These are phyloP conservation scores for Drosophila fuyamai DNA, from an alignment of 1,140 invertebrate genomes.

Conservation along the genomic window DNA sequence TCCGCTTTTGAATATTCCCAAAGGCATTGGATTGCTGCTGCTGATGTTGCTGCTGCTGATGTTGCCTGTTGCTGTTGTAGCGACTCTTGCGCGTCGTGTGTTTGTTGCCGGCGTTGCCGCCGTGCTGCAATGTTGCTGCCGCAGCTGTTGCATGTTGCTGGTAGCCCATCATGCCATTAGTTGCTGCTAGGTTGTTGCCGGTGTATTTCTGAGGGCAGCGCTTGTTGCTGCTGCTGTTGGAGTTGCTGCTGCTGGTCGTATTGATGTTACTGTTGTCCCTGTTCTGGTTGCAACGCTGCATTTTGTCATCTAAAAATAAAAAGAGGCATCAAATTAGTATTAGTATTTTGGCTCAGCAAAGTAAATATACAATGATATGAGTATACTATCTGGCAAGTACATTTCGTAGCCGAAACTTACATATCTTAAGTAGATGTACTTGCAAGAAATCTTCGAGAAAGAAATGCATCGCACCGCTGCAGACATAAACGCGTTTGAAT, in stretches of 20 bases:
- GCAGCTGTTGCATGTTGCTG: slow-evolving; percentile 22
- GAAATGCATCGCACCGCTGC: slow-evolving; percentile 42
- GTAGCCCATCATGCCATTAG: slow-evolving; percentile 16
- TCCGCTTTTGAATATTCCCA: slow-evolving; percentile 54
- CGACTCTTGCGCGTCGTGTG: slow-evolving; percentile 46
- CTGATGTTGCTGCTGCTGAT: slow-evolving; percentile 30
- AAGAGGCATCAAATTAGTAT: no score
- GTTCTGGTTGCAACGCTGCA: slow-evolving; percentile 54
- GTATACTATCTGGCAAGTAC: no score
- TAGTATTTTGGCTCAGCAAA: no score
- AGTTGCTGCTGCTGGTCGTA: slow-evolving; percentile 16
- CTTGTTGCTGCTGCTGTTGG: slow-evolving; percentile 34
- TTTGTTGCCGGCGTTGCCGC: slow-evolving; percentile 24
- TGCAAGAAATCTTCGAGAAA: slow-evolving; percentile 58
- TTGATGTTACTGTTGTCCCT: slow-evolving; percentile 12
- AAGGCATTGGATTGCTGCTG: slow-evolving; percentile 11
- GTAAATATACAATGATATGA: no score
- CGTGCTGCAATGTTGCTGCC: slow-evolving; percentile 13
- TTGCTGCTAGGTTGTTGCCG: slow-evolving; percentile 36
- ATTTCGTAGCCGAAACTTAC: slow-evolving; percentile 19
- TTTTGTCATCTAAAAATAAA: slow-evolving; percentile 60
- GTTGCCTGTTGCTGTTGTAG: slow-evolving; percentile 46
- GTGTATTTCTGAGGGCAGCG: slow-evolving; percentile 62
- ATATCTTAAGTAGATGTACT: slow-evolving; percentile 40
- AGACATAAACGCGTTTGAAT: slow-evolving; percentile 30